Evolutionary conservation across 2,113 vertebrate species (phyloP), one percentile per base, ranked within the genome.

Genomic region (human (Homo sapiens)): DNA sequence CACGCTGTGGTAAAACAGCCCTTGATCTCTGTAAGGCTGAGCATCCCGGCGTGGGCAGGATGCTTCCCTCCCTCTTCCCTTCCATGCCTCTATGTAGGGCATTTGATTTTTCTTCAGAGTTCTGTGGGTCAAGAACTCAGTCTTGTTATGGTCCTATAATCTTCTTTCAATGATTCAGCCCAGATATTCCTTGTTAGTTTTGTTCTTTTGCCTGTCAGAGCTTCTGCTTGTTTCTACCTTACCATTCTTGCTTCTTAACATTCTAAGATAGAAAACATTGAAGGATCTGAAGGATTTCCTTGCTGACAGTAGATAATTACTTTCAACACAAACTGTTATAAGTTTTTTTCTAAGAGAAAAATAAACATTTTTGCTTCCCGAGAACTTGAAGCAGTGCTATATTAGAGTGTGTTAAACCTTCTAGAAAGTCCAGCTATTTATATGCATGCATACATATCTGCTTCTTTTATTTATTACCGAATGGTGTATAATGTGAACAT

Each of bases 261-360:
- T 90, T 8, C 2, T 94, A 0, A 75, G 48, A n/a, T n/a, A n/a
- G n/a, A 27, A 76, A 27, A 64, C 64, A 57, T 48, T 66, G 27
- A n/a, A 82, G 81, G 94, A 25, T 70, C 8, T 73, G 88, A 40
- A 59, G 32, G 35, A 89, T 89, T 78, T 50, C 75, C 35, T n/a
- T 88, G 17, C 22, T 75, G 73, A 32, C 45, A 14, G 35, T 50
- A 84, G 57, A 27, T 79, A 40, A 13, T 27, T 27, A 1, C 59
- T 98, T 98, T 73, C 96, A 17, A 94, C 94, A 57, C 27, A 85
- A 64, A 40, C 2, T 38, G 70, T 84, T 80, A 55, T 2, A 55
- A 55, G 52, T 73, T 38, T 52, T 52, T 94, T 52, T 81, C 32
- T 96, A 91, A 70, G 30, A 97, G 2, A 84, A 92, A 94, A 90